Conservation (phyloP, 2,888 invertebrate species). For the Philopedon plagiatum region DNA sequence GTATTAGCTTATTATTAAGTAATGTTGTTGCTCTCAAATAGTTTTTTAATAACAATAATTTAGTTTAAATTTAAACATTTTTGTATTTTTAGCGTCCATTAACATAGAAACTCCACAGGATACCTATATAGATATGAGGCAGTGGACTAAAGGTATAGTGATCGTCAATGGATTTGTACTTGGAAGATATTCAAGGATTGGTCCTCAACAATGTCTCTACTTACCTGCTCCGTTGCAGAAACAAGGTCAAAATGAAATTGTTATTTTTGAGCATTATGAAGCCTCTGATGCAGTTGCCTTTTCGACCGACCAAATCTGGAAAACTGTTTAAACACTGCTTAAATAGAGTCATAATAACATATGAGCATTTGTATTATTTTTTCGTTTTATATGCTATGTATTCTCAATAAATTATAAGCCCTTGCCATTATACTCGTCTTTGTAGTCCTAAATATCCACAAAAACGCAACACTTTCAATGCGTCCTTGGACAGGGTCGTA, state of each 20-base stretch:
- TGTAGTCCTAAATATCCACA: too few species aligned
- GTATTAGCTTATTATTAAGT: constrained; percentile 60
- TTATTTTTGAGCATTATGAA: constrained; percentile 65
- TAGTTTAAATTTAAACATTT: background rate
- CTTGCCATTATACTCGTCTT: too few species aligned
- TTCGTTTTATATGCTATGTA: too few species aligned
- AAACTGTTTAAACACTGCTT: constrained; percentile 29
- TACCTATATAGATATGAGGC: constrained; percentile 82
- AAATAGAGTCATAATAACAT: background rate
- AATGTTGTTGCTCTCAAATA: too few species aligned
- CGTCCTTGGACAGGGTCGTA: too few species aligned
- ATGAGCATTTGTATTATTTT: too few species aligned
- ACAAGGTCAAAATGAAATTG: constrained; percentile 67
- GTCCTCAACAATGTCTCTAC: constrained; percentile 88
- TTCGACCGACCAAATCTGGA: constrained; percentile 58
- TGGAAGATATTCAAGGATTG: constrained; percentile 83
- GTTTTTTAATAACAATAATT: background rate
- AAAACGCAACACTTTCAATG: too few species aligned
- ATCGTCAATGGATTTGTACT: constrained; percentile 89
- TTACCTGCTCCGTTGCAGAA: constrained; percentile 82
- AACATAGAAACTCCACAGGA: constrained; percentile 72
- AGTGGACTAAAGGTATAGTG: constrained; percentile 89
- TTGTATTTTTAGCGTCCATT: constrained; percentile 58
- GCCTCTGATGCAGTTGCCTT: constrained; percentile 57
- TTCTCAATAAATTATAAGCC: too few species aligned